Evolutionary conservation across 2,113 vertebrate species (phyloP), one percentile per base, ranked within the genome.

Genomic region (Amblyopsis rosae): DNA sequence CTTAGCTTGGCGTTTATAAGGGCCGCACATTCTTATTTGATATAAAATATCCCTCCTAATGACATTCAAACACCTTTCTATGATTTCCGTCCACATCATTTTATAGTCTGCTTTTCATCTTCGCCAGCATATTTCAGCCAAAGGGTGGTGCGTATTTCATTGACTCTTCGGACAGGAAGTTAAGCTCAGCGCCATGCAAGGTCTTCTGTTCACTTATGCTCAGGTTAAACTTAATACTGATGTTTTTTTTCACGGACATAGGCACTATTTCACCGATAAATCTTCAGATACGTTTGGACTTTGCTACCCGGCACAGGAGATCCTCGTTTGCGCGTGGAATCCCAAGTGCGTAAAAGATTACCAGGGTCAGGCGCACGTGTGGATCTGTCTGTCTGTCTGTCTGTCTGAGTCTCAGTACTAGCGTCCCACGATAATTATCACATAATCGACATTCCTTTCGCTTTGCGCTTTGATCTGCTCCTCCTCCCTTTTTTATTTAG

Each of bases 61-160:
- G 88, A 91, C 87, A 86, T 87, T 89, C 35, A 90, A 90, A 91
- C 80, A 88, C 87, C 82, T 82, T 77, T 78, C 86, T 90, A 84
- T 90, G 86, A 90, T 90, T 90, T 89, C 77, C 66, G 48, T 88
- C 82, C 86, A 15, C 82, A 79, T 87, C 89, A 82, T 89, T 86
- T 86, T 66, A 6, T 54, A 65, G 70, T 75, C 82, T 57, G 69
- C 84, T 75, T 88, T 89, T 86, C 77, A 75, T 81, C 79, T 77
- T 62, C 67, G 81, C 87, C 87, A 87, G 91, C 90, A 92, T 80
- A 91, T 92, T 89, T 87, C 66, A 85, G 69, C 62, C 17, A 17
- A 12, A 26, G 62, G 17, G 67, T 61, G 58, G 5, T 50, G 17
- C 4, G 60, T 87, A 81, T 86, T 88, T 87, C 77, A 89, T 67